Evolutionary conservation across 2,113 vertebrate species (phyloP).

Genomic region (Phaethon lepturus): DNA sequence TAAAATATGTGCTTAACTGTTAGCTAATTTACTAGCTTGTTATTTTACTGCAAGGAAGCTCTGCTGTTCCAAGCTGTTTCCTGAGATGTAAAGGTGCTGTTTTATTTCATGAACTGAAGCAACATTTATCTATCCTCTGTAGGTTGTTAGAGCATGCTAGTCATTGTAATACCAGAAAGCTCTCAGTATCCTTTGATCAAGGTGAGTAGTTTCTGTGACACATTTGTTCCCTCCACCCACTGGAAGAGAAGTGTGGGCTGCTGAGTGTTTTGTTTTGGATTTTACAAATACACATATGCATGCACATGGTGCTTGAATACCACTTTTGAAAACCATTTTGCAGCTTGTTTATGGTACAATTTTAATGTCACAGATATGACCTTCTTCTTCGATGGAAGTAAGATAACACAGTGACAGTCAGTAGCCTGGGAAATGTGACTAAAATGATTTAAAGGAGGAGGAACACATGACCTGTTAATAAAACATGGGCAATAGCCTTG

Average conservation of each 20-base stretch:
- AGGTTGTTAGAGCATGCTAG: not conserved
- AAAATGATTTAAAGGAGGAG: not conserved
- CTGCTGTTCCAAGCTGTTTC: not conserved
- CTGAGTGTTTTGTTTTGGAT: not conserved
- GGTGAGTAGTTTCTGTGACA: not conserved
- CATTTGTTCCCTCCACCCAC: not conserved
- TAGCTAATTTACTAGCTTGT: not conserved
- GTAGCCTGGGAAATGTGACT: not conserved
- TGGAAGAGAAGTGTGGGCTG: not conserved
- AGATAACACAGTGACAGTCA: not conserved
- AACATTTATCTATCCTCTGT: not conserved
- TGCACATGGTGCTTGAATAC: not conserved
- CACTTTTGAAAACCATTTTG: not conserved
- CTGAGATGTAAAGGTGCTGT: not conserved
- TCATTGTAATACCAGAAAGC: not conserved
- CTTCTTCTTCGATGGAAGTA: not conserved
- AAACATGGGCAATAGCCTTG: not conserved
- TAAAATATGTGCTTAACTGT: not conserved
- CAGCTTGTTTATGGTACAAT: not conserved
- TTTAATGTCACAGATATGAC: not conserved
- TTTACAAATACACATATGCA: not conserved
- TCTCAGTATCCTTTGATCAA: not conserved
- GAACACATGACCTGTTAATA: not conserved
- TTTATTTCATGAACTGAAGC: not conserved
- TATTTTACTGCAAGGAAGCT: not conserved